Evolutionary conservation across 2,888 invertebrate genomes (phyloP).

Genomic region (Diachrysia chrysitis): DNA sequence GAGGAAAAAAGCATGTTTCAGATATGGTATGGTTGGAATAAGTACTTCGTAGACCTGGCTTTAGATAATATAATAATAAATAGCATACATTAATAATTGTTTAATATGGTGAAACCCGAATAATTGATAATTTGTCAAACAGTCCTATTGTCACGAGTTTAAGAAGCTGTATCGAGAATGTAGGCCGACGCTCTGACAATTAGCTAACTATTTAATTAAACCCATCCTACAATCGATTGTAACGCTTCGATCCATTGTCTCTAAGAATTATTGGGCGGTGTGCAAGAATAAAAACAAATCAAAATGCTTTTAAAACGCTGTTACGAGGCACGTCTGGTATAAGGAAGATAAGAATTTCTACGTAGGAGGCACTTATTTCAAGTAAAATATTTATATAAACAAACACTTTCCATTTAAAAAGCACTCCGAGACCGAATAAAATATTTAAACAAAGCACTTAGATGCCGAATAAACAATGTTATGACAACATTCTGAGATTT

Average conservation of each 20-base stretch:
- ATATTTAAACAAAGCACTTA: neutral
- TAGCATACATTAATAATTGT: too few species aligned
- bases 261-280: constrained; percentile 22
- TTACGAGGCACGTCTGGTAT: neutral
- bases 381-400: neutral
- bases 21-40: too few species aligned
- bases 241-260: constrained; percentile 40
- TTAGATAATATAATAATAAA: too few species aligned
- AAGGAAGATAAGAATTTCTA: neutral
- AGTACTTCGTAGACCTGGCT: too few species aligned
- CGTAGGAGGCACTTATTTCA: neutral
- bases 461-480: neutral
- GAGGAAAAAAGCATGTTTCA: too few species aligned
- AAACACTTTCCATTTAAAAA: neutral
- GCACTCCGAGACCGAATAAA: neutral
- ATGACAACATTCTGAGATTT: neutral
- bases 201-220: constrained; percentile 51
- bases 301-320: neutral
- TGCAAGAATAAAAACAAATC: constrained; percentile 23
- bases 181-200: constrained; percentile 44
- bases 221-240: constrained; percentile 42
- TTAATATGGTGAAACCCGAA: neutral
- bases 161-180: constrained; percentile 27
- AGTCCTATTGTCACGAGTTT: constrained; percentile 15
- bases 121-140: constrained; percentile 6